phyloP scores from a whole-genome alignment of 2,113 vertebrate genomes.

The Passer domesticus region DNA sequence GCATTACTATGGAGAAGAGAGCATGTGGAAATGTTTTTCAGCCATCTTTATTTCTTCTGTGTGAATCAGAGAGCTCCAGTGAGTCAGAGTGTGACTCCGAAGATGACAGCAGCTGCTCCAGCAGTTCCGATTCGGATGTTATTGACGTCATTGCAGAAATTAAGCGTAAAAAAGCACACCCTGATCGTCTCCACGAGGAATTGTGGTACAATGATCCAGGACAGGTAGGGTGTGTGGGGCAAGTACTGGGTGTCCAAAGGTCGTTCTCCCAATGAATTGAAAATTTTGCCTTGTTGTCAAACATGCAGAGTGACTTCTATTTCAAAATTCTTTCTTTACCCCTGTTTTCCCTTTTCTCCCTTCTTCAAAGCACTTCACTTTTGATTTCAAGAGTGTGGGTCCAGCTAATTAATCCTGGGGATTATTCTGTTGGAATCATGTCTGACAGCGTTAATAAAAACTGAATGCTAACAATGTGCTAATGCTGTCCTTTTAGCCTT shows the following conservation, averaged over 20 bases:
- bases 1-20: not conserved
- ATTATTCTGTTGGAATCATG: constrained; percentile 7
- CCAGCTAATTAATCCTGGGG: not conserved
- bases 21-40: not conserved
- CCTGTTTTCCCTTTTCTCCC: not conserved
- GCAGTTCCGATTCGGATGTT: constrained; percentile 92
- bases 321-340: not conserved
- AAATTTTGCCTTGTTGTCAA: not conserved
- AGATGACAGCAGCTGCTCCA: constrained; percentile 89
- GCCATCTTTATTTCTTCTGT: not conserved
- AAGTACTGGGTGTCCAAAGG: not conserved
- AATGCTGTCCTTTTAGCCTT: not conserved
- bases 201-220: constrained; percentile 98
- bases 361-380: constrained; percentile 22
- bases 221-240: constrained; percentile 78
- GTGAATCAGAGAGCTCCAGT: constrained; percentile 83
- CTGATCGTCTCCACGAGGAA: constrained; percentile 95
- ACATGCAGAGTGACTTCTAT: not conserved
- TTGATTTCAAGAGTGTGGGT: not conserved
- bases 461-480: not conserved
- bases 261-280: not conserved
- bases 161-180: constrained; percentile 96
- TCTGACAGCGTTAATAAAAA: constrained; percentile 21
- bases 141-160: constrained; percentile 98
- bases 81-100: constrained; percentile 94